Percentiles rank a stretch among this genome's conserved stretches.
phyloP scores from a whole-genome alignment of 2,797 vertebrate species.

The Microctenopoma stevenorrisi region DNA sequence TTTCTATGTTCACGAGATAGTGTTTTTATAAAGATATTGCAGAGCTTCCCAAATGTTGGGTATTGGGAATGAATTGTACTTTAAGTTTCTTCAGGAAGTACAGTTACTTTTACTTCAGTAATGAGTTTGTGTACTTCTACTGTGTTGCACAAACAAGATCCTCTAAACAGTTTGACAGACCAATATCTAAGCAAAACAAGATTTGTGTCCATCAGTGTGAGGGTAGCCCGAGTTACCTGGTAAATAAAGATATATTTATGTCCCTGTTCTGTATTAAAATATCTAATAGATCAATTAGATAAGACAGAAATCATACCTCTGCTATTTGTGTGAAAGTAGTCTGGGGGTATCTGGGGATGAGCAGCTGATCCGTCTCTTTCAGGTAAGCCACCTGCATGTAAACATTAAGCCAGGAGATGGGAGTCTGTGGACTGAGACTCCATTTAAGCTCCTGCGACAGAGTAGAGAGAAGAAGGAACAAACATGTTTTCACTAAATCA shows the following conservation, averaged over 20 bases:
- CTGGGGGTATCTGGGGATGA: conserved; percentile 93
- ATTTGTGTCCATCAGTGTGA: neutral
- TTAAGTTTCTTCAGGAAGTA: no score
- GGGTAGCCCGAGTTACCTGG: neutral
- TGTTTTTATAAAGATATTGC: no score
- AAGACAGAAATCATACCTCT: conserved; percentile 80
- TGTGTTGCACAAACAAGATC: no score
- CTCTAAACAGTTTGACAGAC: no score
- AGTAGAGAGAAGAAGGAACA: neutral
- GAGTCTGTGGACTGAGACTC: conserved; percentile 92
- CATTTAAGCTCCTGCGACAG: conserved; percentile 91
- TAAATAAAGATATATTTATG: neutral
- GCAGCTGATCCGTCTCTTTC: conserved; percentile 84
- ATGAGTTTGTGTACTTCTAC: no score
- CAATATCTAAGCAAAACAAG: no score
- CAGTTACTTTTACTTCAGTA: no score
- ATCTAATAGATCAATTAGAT: no score
- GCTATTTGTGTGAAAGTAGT: conserved; percentile 91
- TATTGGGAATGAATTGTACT: no score
- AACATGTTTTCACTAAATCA: no score
- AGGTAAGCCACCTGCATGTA: conserved; percentile 98
- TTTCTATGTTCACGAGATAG: no score
- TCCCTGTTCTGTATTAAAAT: neutral
- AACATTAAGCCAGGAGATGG: conserved; percentile 94
- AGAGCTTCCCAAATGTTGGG: no score